Evolutionary conservation across 2,888 invertebrate species (phyloP).

Genomic region (Pyrgus malvae): DNA sequence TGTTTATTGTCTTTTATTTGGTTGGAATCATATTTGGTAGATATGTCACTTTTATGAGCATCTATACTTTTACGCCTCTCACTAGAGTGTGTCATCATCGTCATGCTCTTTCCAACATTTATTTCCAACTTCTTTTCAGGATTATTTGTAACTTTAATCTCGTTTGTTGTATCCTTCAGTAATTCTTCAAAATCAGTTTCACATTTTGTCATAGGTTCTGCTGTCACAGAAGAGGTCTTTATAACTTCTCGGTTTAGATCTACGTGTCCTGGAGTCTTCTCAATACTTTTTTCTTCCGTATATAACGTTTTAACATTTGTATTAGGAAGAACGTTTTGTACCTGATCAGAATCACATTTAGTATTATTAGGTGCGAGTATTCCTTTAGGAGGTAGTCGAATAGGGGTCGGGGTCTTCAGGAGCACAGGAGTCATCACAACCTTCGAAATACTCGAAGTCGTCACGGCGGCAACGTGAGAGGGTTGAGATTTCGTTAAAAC

Average conservation of each 20-base stretch:
- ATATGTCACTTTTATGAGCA: constrained; percentile 32
- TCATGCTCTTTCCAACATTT: constrained; percentile 63
- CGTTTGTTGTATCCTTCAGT: constrained; percentile 74
- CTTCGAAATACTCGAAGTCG: constrained; percentile 56
- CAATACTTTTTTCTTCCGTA: constrained; percentile 28
- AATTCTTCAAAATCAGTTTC: constrained; percentile 78
- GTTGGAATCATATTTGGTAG: neutral
- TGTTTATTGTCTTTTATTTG: neutral
- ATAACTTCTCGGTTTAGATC: constrained; percentile 44
- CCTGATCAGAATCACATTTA: constrained; percentile 50
- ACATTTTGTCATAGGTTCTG: constrained; percentile 55
- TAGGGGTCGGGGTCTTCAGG: constrained; percentile 51
- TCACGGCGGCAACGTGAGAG: constrained; percentile 50
- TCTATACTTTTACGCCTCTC: constrained; percentile 43
- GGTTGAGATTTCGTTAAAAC: constrained; percentile 61
- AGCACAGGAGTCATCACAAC: constrained; percentile 64
- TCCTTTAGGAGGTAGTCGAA: constrained; percentile 43
- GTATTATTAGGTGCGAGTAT: constrained; percentile 48
- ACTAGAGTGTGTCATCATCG: constrained; percentile 46
- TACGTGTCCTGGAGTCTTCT: constrained; percentile 28
- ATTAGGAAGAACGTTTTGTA: constrained; percentile 36
- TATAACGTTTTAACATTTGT: constrained; percentile 26
- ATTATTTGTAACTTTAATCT: constrained; percentile 71
- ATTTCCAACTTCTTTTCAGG: constrained; percentile 69
- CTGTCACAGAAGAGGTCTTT: constrained; percentile 34